phyloP scores from a whole-genome alignment of 2,888 invertebrate species.

The Cheilosia vernalis region DNA sequence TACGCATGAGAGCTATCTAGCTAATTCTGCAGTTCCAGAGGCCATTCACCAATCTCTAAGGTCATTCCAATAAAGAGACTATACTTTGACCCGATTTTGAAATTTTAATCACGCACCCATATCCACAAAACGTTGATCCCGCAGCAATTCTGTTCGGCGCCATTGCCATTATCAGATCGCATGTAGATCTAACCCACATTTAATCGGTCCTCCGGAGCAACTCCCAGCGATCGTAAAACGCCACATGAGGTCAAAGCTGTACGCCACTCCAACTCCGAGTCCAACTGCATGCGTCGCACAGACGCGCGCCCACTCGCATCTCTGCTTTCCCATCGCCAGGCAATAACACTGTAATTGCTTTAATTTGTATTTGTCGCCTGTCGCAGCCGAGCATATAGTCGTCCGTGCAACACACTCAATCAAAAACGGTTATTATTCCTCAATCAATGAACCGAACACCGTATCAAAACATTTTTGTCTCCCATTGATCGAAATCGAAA shows the following conservation, averaged over 20 bases:
- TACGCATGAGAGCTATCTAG: no score
- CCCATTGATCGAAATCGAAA: slow-evolving; percentile 64
- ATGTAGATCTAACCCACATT: slow-evolving; percentile 72
- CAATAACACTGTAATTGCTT: slow-evolving; percentile 68
- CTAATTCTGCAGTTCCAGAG: no score
- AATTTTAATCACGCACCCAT: slow-evolving; percentile 36
- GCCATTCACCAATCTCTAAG: background rate
- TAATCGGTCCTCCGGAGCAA: slow-evolving; percentile 59
- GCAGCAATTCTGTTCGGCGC: slow-evolving; percentile 67
- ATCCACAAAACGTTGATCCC: slow-evolving; percentile 13
- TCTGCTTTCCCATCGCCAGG: background rate
- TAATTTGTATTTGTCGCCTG: slow-evolving; percentile 75
- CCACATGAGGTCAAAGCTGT: slow-evolving; percentile 66
- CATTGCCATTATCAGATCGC: slow-evolving; percentile 71
- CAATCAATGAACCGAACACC: slow-evolving; percentile 66
- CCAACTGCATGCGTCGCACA: background rate
- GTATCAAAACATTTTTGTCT: slow-evolving; percentile 69
- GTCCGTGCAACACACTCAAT: slow-evolving; percentile 63
- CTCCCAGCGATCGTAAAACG: slow-evolving; percentile 46
- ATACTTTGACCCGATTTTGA: slow-evolving; percentile 22
- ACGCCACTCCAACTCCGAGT: slow-evolving; percentile 11
- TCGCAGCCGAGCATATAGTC: slow-evolving; percentile 49
- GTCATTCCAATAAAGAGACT: slow-evolving; percentile 13
- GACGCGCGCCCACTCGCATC: slow-evolving; percentile 58
- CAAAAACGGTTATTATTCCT: slow-evolving; percentile 67